A percentile compares a stretch with the other conserved stretches of the same genome.
These are phyloP conservation scores for Bombycilla garrulus DNA, from an alignment of 2,113 vertebrate species.

Conservation along the genomic window DNA sequence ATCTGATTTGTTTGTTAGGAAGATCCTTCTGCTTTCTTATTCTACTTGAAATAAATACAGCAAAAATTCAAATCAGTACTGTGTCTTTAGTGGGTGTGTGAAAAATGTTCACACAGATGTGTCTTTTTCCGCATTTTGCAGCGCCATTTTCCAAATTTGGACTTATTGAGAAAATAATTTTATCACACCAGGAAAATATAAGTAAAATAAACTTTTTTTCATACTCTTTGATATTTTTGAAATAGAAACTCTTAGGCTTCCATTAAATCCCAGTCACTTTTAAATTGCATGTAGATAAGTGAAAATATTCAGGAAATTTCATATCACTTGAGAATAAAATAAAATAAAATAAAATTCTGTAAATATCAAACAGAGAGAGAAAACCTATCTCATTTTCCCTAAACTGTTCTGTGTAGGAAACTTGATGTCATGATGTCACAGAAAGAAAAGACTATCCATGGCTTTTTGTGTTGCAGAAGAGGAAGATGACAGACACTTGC, in stretches of 20 bases:
- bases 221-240: neutral
- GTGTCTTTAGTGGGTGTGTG: neutral
- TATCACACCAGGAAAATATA: neutral
- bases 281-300: neutral
- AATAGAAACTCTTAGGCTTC: neutral
- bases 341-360: neutral
- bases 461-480: neutral
- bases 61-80: neutral
- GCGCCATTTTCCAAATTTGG: neutral
- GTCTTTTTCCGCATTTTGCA: neutral
- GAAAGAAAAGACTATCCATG: neutral
- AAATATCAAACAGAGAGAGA: neutral
- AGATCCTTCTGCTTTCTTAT: neutral
- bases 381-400: neutral
- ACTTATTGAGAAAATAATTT: neutral
- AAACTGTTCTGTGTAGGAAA: neutral
- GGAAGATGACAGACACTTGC: neutral
- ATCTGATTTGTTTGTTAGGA: neutral
- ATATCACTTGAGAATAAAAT: neutral
- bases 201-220: neutral
- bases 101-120: neutral
- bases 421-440: fast-evolving
- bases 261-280: neutral
- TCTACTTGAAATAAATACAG: neutral
- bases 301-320: neutral